Base-by-base conservation (phyloP, 2,113 vertebrate genomes). In the Campylomormyrus numenius region DNA sequence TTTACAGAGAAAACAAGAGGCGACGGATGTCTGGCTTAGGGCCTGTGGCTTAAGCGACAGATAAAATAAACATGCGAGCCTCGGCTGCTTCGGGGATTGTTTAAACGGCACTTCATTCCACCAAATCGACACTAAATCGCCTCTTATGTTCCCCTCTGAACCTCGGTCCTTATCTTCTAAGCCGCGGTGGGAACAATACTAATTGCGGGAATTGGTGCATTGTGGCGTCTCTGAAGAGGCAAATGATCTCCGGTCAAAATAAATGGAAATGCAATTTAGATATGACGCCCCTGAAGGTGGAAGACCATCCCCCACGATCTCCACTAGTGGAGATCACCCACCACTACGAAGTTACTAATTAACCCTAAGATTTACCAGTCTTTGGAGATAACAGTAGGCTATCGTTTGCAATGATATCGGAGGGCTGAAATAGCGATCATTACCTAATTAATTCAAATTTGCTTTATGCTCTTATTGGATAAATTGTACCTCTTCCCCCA, bases 1-100 rank as follows among this genome's bases (percentile, higher is more conserved):
- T 91, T 92, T 90, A 46, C 88, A 90, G 89, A 89, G 90, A 90
- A 92, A 92, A 91, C 91, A 90, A 24, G 39, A 85, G 85, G 66
- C 85, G 46, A 46, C 88, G 58, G 80, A 27, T 74, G 56, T 85
- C 89, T 85, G 53, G 21, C 19, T 27, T 42, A 24, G n/a, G 83
- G 53, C 80, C 45, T 53, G 53, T 42, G 80, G 89, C 58, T 90
- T 90, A 87, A 50, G 89, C 46, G 45, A 84, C 84, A 90, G 70
- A 89, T 89, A 56, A 91, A 89, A 89, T 52, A 91, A 89, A 90
- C 88, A 90, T n/a, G 56, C 74, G 9, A 42, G 88, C 83, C 86
- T 86, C 80, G 85, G 90, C 56, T 19, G 80, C 88, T 88, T 70
- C 66, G 15, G 70, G 85, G 70, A 70, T 50, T 88, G 49, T 50